phyloP scores from a whole-genome alignment of 1,140 invertebrate genomes.

The Wiebesia pumilae region DNA sequence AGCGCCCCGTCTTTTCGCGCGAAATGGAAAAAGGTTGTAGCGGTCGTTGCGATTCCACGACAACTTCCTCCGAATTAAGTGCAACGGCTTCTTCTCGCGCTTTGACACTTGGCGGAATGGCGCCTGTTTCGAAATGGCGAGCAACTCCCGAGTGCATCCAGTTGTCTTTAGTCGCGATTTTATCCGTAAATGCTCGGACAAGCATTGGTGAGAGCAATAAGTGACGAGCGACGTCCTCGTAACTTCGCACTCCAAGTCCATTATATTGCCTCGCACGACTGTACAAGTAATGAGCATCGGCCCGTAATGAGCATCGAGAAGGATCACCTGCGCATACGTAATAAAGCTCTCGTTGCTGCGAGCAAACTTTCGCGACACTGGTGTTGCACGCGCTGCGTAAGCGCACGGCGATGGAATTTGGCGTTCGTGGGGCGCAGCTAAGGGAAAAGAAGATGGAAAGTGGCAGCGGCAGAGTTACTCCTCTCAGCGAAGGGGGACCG shows the following conservation, averaged over 20 bases:
- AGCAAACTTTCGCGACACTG: slow-evolving; percentile 10
- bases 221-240: too few species aligned
- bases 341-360: not conserved
- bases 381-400: slow-evolving; percentile 3
- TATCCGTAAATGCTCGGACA: too few species aligned
- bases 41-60: not conserved
- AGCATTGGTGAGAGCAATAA: too few species aligned
- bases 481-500: not conserved
- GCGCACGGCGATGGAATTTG: slow-evolving; percentile 31
- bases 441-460: not conserved
- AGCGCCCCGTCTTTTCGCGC: not conserved
- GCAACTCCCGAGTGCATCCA: too few species aligned
- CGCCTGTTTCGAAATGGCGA: too few species aligned
- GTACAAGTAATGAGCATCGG: not conserved
- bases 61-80: not conserved
- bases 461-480: not conserved
- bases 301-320: not conserved
- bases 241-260: too few species aligned
- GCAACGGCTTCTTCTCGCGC: too few species aligned
- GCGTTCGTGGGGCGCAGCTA: not conserved
- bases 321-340: not conserved
- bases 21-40: not conserved
- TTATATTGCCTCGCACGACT: too few species aligned
- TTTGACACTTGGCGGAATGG: too few species aligned
- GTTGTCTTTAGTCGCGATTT: too few species aligned